Evolutionary conservation across 1,140 invertebrate species (phyloP).

Genomic region (Drosophila hydei): DNA sequence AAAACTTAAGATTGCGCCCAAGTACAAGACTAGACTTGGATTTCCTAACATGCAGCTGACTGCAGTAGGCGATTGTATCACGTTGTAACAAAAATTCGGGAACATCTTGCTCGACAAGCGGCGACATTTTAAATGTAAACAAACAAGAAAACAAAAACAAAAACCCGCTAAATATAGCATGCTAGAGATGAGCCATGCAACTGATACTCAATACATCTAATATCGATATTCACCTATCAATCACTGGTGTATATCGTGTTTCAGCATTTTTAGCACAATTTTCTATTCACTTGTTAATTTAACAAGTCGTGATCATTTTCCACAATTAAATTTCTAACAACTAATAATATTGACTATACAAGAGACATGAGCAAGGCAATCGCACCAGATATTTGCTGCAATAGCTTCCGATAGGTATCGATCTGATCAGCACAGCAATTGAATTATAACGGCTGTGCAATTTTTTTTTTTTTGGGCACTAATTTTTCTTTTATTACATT

Average conservation of each 20-base stretch:
- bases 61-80: constrained; percentile 46
- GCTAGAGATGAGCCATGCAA: constrained; percentile 12
- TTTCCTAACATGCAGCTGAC: constrained; percentile 34
- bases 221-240: not conserved
- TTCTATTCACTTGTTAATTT: no score
- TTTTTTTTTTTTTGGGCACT: constrained; percentile 1
- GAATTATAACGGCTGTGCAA: constrained; percentile 19
- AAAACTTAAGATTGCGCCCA: constrained; percentile 44
- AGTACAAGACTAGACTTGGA: constrained; percentile 45
- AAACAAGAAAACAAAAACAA: constrained; percentile 24
- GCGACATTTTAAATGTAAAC: constrained; percentile 45
- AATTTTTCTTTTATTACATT: constrained; percentile 18
- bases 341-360: no score
- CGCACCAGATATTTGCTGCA: no score
- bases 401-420: not conserved
- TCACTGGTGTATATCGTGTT: not conserved
- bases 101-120: constrained; percentile 47
- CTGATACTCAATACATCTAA: no score
- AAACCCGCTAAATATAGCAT: not conserved
- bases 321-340: no score
- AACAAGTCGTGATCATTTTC: no score
- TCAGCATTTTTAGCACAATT: no score
- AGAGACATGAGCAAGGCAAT: no score
- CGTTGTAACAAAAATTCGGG: constrained; percentile 56
- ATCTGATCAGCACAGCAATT: constrained; percentile 4